Evolutionary conservation across 1,140 invertebrate genomes (phyloP).

Genomic region (Cataglyphis hispanica): DNA sequence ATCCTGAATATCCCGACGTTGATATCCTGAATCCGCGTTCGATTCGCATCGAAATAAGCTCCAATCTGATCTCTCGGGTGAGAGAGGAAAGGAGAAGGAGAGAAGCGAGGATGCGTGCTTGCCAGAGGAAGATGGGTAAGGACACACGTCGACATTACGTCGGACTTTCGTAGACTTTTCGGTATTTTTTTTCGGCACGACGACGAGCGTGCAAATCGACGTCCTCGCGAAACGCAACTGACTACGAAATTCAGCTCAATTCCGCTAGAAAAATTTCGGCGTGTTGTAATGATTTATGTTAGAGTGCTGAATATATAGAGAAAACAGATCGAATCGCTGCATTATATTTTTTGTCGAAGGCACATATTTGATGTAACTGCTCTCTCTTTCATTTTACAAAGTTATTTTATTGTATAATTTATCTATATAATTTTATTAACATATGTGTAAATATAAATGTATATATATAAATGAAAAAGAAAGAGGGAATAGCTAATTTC

Average conservation of each 20-base stretch:
- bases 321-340: neutral
- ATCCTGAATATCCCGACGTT: no score
- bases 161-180: slow-evolving; percentile 18
- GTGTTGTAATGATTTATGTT: slow-evolving; percentile 54
- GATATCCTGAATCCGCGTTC: slow-evolving; percentile 79
- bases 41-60: slow-evolving; percentile 81
- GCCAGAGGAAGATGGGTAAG: slow-evolving; percentile 29
- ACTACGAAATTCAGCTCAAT: slow-evolving; percentile 30
- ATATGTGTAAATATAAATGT: no score
- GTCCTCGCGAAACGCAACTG: slow-evolving; percentile 31
- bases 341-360: neutral
- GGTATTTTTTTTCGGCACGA: neutral
- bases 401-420: no score
- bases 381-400: no score
- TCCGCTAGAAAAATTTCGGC: slow-evolving; percentile 5
- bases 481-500: neutral
- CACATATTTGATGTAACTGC: neutral
- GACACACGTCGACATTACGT: slow-evolving; percentile 50
- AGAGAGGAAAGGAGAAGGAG: neutral
- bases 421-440: no score
- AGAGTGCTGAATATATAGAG: neutral
- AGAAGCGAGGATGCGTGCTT: neutral
- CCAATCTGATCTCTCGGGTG: slow-evolving; percentile 65
- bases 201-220: slow-evolving; percentile 35
- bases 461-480: no score